A percentile compares a stretch with the other conserved stretches of the same genome.
Conservation (phyloP, 37 sponge, comb jelly and placozoan genomes). For the Ephydatia muelleri region DNA sequence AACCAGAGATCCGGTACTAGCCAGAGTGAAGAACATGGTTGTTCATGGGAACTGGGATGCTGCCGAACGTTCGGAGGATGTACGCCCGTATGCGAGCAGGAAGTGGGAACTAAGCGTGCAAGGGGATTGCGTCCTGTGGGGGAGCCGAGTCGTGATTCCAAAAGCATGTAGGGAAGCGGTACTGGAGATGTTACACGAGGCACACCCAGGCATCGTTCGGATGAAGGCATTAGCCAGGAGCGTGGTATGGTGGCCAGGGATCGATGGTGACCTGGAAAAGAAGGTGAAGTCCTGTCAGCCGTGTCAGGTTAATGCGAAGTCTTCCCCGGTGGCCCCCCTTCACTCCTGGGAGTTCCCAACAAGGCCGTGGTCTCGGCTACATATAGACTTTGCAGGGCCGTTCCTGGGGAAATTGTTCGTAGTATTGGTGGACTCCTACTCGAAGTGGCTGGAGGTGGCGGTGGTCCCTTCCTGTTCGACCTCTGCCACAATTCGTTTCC, state of each 20-base stretch:
- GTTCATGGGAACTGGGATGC: too few species aligned
- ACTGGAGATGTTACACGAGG: not conserved
- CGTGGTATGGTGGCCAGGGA: slow-evolving; percentile 30
- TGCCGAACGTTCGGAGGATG: not conserved
- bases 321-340: too few species aligned
- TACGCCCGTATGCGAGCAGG: not conserved
- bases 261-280: slow-evolving; percentile 1
- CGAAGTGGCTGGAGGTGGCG: too few species aligned
- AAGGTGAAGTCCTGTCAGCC: not conserved
- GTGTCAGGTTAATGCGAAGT: not conserved
- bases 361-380: not conserved
- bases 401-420: not conserved
- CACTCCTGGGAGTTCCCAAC: slow-evolving; percentile 6
- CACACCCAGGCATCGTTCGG: slow-evolving; percentile 11
- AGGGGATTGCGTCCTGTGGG: slow-evolving; percentile 18
- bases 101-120: slow-evolving; percentile 17
- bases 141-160: slow-evolving; percentile 15
- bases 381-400: slow-evolving; percentile 24
- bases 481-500: too few species aligned
- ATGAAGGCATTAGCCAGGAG: slow-evolving; percentile 25
- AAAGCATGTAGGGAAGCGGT: not conserved
- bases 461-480: too few species aligned
- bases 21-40: too few species aligned
- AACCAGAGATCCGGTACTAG: too few species aligned
- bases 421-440: too few species aligned